Conservation (phyloP, 92 coral and sea anemone genomes). For the Phymanthus crucifer region DNA sequence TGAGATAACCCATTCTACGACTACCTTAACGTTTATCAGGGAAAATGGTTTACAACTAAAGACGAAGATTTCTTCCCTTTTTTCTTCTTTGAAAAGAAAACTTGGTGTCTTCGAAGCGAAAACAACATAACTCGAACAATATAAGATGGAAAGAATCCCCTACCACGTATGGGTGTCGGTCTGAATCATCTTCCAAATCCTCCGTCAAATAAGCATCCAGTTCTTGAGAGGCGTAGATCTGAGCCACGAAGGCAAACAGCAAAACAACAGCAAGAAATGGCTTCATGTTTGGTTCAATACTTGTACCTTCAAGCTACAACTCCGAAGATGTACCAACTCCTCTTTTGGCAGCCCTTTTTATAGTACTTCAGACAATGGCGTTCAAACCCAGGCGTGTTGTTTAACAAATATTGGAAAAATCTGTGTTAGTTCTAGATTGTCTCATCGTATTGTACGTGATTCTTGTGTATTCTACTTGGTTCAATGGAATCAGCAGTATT, state of each 20-base stretch:
- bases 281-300: conserved; percentile 17
- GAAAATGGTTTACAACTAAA: no score
- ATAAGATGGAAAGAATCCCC: not conserved
- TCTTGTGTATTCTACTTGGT: not conserved
- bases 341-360: not conserved
- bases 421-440: conserved; percentile 10
- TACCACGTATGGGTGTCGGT: conserved; percentile 59
- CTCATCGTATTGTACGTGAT: not conserved
- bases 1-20: no score
- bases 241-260: conserved; percentile 35
- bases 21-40: no score
- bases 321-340: not conserved
- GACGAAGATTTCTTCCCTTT: no score
- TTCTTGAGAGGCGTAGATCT: conserved; percentile 15
- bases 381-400: not conserved
- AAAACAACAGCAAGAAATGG: conserved; percentile 13
- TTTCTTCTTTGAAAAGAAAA: no score
- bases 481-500: not conserved
- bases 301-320: not conserved
- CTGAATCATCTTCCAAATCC: conserved; percentile 13
- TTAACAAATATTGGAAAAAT: not conserved
- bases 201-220: conserved; percentile 25
- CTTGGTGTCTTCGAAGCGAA: no score
- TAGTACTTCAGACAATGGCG: conserved; percentile 2
- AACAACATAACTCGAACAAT: no score